Conservation (phyloP, 2,888 invertebrate species). For the Chloroclysta siterata region DNA sequence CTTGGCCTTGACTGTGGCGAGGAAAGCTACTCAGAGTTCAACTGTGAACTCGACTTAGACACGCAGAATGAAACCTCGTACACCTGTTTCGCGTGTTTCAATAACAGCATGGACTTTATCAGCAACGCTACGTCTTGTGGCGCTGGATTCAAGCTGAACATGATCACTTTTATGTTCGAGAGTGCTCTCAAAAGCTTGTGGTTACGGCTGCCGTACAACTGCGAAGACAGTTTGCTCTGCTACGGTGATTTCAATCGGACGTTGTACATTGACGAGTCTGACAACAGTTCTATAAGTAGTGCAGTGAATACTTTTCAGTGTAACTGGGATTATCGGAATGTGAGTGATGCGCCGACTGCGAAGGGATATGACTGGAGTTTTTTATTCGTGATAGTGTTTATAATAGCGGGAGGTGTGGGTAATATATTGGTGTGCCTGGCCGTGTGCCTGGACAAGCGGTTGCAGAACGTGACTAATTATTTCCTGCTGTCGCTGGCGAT, state of each 20-base stretch:
- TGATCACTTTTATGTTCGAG: slow-evolving; percentile 70
- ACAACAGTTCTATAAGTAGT: slow-evolving; percentile 51
- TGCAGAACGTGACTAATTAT: slow-evolving; percentile 98
- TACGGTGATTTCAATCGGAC: slow-evolving; percentile 67
- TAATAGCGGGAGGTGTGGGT: slow-evolving; percentile 94
- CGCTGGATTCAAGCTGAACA: slow-evolving; percentile 73
- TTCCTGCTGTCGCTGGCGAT: slow-evolving; percentile 96
- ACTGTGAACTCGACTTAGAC: slow-evolving; percentile 71
- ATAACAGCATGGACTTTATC: slow-evolving; percentile 58
- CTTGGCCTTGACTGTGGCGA: slow-evolving; percentile 65
- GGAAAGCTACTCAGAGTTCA: slow-evolving; percentile 53
- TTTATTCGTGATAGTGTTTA: slow-evolving; percentile 93
- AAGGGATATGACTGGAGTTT: slow-evolving; percentile 91
- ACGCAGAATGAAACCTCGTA: slow-evolving; percentile 79
- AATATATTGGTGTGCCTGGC: slow-evolving; percentile 97
- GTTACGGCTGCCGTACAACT: slow-evolving; percentile 69
- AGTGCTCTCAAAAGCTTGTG: slow-evolving; percentile 73
- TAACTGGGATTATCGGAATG: slow-evolving; percentile 66
- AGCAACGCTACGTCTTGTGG: slow-evolving; percentile 70
- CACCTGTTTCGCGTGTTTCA: slow-evolving; percentile 65
- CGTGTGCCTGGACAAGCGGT: slow-evolving; percentile 93
- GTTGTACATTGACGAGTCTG: slow-evolving; percentile 54
- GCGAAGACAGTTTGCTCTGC: slow-evolving; percentile 68
- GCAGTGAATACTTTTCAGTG: slow-evolving; percentile 68
- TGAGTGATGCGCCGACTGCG: slow-evolving; percentile 49